Conservation (phyloP, 2,888 invertebrate genomes). For the Epiblema foenella region DNA sequence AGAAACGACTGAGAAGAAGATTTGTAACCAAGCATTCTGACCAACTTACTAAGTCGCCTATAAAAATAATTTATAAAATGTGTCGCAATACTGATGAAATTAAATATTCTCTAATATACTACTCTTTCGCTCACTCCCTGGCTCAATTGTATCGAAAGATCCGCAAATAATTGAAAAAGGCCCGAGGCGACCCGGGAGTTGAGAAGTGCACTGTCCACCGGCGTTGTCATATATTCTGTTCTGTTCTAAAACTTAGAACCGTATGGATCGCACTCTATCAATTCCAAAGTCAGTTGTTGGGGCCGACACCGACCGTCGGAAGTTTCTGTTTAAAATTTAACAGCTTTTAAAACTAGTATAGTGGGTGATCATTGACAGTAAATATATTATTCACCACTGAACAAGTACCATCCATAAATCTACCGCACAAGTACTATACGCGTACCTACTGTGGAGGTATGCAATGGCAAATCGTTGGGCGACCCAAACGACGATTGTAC, state of each 20-base stretch:
- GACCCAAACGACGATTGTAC: background rate
- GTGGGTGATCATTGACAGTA: background rate
- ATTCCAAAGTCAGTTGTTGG: constrained; percentile 52
- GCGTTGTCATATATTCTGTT: constrained; percentile 45
- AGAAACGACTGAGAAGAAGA: no score
- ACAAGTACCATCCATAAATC: background rate
- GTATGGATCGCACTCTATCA: constrained; percentile 52
- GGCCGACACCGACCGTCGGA: constrained; percentile 31
- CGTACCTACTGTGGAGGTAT: no score
- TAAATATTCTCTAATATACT: constrained; percentile 45
- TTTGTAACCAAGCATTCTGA: no score
- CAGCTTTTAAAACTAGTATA: constrained; percentile 18
- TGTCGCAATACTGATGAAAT: no score
- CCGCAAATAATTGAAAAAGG: constrained; percentile 66
- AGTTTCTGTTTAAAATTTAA: constrained; percentile 27
- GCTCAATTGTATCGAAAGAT: constrained; percentile 58
- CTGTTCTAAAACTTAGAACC: constrained; percentile 45
- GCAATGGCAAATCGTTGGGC: background rate
- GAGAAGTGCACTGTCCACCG: constrained; percentile 48
- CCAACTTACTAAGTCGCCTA: no score
- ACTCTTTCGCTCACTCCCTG: constrained; percentile 56
- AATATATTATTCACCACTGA: background rate
- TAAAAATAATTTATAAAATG: no score
- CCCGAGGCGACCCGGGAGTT: constrained; percentile 49
- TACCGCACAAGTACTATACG: background rate